These are phyloP conservation scores for Adelphocoris suturalis DNA, from an alignment of 2,888 invertebrate species.

Conservation along the genomic window DNA sequence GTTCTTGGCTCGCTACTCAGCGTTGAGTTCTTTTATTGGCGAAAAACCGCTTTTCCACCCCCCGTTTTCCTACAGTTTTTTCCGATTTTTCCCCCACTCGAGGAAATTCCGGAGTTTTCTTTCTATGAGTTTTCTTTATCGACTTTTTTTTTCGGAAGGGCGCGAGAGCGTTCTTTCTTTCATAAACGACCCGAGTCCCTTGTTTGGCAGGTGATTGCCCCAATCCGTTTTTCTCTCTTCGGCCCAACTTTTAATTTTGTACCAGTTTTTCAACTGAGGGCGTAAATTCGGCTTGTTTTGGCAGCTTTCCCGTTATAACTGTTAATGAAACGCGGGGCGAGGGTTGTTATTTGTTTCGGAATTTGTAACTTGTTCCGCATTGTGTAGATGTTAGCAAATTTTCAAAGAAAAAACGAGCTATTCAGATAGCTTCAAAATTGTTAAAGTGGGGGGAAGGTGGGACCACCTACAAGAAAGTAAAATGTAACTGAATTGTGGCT, in stretches of 20 bases:
- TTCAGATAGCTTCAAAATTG: too few species aligned
- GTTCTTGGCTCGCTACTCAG: conserved; percentile 41
- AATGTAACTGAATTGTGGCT: too few species aligned
- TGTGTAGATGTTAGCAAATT: neutral
- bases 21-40: conserved; percentile 6
- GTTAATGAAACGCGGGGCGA: conserved; percentile 2
- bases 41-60: neutral
- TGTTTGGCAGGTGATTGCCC: neutral
- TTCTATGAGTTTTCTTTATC: neutral
- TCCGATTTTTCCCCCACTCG: neutral
- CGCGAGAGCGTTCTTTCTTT: neutral
- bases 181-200: neutral
- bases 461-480: too few species aligned
- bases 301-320: neutral
- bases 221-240: neutral
- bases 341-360: neutral
- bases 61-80: neutral
- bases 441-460: too few species aligned
- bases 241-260: conserved; percentile 18
- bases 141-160: neutral
- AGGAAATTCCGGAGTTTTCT: neutral
- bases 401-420: too few species aligned
- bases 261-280: conserved; percentile 11
- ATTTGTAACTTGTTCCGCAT: neutral
- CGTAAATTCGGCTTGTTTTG: conserved; percentile 34